These are phyloP conservation scores for Nezara viridula DNA, from an alignment of 2,888 invertebrate genomes.

Conservation along the genomic window DNA sequence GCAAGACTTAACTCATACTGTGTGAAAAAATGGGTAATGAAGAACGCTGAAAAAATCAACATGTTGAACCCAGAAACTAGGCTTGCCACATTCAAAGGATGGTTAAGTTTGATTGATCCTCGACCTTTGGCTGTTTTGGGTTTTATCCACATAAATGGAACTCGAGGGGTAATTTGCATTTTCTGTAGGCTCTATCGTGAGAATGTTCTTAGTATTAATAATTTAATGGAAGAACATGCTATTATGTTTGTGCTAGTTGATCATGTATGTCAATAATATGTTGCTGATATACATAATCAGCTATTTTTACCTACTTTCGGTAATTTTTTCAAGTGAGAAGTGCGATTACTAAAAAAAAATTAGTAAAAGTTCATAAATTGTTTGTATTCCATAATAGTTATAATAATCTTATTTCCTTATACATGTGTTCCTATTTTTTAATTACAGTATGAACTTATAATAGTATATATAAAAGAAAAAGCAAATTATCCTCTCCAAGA, in stretches of 20 bases:
- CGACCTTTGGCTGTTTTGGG: background rate
- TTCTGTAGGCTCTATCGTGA: background rate
- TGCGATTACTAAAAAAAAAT: background rate
- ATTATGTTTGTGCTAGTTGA: background rate
- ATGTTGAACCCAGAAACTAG: background rate
- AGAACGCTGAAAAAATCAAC: background rate
- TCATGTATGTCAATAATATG: background rate
- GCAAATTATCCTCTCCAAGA: background rate
- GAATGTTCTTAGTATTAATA: background rate
- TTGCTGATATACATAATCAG: no score
- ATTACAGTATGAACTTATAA: background rate
- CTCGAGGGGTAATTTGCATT: background rate
- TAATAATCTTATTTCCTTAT: background rate
- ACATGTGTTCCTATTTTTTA: background rate
- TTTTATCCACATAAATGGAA: background rate
- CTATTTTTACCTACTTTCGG: no score
- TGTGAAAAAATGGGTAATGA: background rate
- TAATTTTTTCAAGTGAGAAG: no score
- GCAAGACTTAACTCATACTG: background rate
- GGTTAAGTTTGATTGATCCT: background rate
- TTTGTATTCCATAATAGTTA: background rate
- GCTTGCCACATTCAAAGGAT: background rate
- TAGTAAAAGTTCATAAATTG: background rate
- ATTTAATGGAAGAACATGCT: background rate
- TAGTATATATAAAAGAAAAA: background rate